phyloP scores from a whole-genome alignment of 2,888 invertebrate species.

The Hypercompe scribonia region DNA sequence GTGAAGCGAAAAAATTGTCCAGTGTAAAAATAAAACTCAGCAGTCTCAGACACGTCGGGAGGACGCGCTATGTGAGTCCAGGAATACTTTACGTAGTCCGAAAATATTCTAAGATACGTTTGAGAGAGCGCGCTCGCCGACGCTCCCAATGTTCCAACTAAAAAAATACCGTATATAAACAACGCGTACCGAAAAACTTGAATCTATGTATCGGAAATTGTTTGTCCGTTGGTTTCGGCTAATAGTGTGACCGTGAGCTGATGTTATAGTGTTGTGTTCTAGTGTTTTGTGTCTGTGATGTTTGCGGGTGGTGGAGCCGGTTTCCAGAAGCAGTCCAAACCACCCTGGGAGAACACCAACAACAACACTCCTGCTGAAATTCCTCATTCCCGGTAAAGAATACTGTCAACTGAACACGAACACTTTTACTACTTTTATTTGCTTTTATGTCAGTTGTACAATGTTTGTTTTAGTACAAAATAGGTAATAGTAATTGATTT shows the following conservation, averaged over 20 bases:
- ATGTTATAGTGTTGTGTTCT: slow-evolving; percentile 14
- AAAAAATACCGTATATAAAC: slow-evolving; percentile 42
- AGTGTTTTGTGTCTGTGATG: slow-evolving; percentile 55
- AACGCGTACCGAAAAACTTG: slow-evolving; percentile 17
- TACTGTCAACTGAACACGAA: neutral
- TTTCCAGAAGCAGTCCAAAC: slow-evolving; percentile 79
- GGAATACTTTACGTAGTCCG: slow-evolving; percentile 58
- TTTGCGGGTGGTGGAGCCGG: slow-evolving; percentile 81
- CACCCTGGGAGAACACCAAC: slow-evolving; percentile 75
- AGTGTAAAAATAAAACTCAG: slow-evolving; percentile 63
- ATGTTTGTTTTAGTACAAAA: neutral
- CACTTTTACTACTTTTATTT: neutral
- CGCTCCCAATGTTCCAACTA: slow-evolving; percentile 28
- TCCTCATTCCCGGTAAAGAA: slow-evolving; percentile 65
- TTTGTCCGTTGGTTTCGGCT: slow-evolving; percentile 13
- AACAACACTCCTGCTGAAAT: slow-evolving; percentile 62
- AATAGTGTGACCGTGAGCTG: slow-evolving; percentile 17
- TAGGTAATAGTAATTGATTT: neutral
- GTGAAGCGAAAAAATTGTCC: slow-evolving; percentile 53
- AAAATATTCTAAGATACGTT: slow-evolving; percentile 59
- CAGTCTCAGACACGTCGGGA: slow-evolving; percentile 55
- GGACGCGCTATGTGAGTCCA: slow-evolving; percentile 49
- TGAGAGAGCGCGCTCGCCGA: slow-evolving; percentile 45
- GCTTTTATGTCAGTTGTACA: neutral
- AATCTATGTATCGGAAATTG: neutral